These are phyloP conservation scores for Montipora cactus DNA, from an alignment of 64 coral and sea anemone species.

Conservation along the genomic window DNA sequence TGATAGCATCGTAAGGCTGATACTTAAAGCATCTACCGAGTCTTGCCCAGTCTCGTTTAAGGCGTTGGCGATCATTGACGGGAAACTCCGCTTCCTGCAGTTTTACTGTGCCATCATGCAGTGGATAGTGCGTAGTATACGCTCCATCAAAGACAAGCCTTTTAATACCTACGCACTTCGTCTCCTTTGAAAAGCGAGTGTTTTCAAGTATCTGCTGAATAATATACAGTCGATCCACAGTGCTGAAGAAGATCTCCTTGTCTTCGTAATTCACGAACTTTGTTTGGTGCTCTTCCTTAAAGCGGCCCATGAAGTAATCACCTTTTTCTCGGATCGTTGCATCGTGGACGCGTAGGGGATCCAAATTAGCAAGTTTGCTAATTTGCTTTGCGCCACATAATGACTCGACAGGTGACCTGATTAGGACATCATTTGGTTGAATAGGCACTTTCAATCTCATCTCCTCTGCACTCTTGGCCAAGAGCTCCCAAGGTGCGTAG, in stretches of 20 bases:
- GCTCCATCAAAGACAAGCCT: conserved; percentile 54
- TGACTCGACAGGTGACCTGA: background rate
- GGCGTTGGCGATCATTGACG: conserved; percentile 70
- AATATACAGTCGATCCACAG: conserved; percentile 63
- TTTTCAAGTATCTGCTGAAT: conserved; percentile 67
- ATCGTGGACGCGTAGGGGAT: conserved; percentile 21
- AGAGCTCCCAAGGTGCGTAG: conserved; percentile 59
- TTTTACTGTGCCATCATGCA: conserved; percentile 58
- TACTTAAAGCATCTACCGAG: conserved; percentile 74
- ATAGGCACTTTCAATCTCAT: conserved; percentile 73
- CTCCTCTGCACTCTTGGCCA: conserved; percentile 65
- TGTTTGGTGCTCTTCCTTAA: conserved; percentile 25
- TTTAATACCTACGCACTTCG: conserved; percentile 65
- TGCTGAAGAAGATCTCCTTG: conserved; percentile 57
- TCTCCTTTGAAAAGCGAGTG: conserved; percentile 47
- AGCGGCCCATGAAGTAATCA: conserved; percentile 66
- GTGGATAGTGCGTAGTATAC: conserved; percentile 58
- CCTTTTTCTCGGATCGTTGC: conserved; percentile 40
- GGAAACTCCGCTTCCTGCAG: conserved; percentile 9
- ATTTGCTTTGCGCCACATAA: conserved; percentile 31
- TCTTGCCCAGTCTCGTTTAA: conserved; percentile 62
- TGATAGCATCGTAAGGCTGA: conserved; percentile 72
- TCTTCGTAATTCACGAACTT: conserved; percentile 63
- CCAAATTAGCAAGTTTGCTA: background rate
- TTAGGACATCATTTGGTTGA: conserved; percentile 55